Conservation (phyloP, 2,113 vertebrate genomes). For the Apteryx mantelli region DNA sequence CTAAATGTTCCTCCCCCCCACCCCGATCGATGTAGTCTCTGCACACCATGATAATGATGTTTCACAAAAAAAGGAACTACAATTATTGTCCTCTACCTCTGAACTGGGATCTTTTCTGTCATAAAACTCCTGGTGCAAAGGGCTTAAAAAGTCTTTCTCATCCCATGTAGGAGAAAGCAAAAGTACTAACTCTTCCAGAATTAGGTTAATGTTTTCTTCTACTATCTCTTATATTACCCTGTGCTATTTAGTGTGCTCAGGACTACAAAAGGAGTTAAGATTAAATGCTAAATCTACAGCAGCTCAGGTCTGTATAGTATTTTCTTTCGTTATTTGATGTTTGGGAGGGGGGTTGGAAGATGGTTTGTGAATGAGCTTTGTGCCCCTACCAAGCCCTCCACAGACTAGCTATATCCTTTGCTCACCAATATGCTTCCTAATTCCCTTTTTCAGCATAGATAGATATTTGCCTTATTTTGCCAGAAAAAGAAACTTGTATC, state of each 20-base stretch:
- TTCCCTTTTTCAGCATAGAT: not conserved
- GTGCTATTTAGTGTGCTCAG: not conserved
- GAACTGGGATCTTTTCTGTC: not conserved
- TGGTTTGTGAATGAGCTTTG: not conserved
- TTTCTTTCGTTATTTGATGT: not conserved
- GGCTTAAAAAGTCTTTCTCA: not conserved
- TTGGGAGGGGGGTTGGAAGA: not conserved
- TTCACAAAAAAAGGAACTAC: not conserved
- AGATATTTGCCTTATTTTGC: not conserved
- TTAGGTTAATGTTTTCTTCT: not conserved
- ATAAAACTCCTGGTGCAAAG: not conserved
- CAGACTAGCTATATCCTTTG: not conserved
- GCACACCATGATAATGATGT: not conserved
- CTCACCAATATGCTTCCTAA: not conserved
- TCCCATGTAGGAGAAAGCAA: not conserved
- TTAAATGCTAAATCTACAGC: not conserved
- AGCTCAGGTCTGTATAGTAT: not conserved
- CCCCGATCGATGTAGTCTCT: not conserved
- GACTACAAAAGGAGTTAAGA: not conserved
- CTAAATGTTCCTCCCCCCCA: not conserved
- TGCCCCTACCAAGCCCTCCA: not conserved
- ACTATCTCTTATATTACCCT: not conserved
- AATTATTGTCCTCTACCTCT: not conserved
- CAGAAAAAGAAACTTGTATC: not conserved
- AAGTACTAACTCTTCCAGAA: not conserved